phyloP scores from a whole-genome alignment of 2,888 invertebrate genomes.

The Timema cristinae region DNA sequence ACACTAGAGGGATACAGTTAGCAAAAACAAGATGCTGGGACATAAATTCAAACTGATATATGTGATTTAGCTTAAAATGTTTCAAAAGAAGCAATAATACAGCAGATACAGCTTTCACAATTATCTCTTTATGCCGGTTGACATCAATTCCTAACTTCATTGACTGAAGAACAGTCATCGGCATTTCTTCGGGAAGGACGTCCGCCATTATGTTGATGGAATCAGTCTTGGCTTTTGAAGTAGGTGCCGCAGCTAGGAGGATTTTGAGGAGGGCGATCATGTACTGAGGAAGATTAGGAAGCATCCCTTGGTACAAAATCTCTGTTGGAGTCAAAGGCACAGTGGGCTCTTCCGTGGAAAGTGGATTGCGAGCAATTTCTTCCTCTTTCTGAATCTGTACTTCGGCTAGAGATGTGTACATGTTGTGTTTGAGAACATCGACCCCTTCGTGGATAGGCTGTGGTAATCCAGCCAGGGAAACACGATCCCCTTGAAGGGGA shows the following conservation, averaged over 20 bases:
- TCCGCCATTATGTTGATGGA: slow-evolving; percentile 98
- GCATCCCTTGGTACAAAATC: slow-evolving; percentile 81
- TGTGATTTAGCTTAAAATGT: slow-evolving; percentile 95
- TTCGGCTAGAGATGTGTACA: slow-evolving; percentile 91
- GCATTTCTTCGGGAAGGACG: slow-evolving; percentile 96
- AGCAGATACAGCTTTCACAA: slow-evolving; percentile 92
- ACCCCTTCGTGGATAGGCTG: slow-evolving; percentile 97
- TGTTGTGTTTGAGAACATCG: slow-evolving; percentile 83
- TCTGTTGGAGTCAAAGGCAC: slow-evolving; percentile 81
- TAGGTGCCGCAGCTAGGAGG: slow-evolving; percentile 94
- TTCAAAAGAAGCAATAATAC: slow-evolving; percentile 88
- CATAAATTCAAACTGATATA: slow-evolving; percentile 99
- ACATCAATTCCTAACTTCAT: slow-evolving; percentile 96
- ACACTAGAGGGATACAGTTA: slow-evolving; percentile 95
- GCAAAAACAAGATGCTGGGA: slow-evolving; percentile 96
- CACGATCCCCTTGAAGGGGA: slow-evolving; percentile 73
- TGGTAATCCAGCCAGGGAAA: slow-evolving; percentile 90
- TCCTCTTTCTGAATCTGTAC: slow-evolving; percentile 88
- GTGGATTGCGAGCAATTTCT: slow-evolving; percentile 85
- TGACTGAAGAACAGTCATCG: slow-evolving; percentile 90
- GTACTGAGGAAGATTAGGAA: slow-evolving; percentile 94
- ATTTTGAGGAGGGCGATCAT: slow-evolving; percentile 97
- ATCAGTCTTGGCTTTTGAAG: slow-evolving; percentile 97
- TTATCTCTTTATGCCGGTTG: slow-evolving; percentile 96
- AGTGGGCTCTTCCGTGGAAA: slow-evolving; percentile 77